phyloP scores from a whole-genome alignment of 2,888 invertebrate genomes.

The Drosophila quasianomalipes region DNA sequence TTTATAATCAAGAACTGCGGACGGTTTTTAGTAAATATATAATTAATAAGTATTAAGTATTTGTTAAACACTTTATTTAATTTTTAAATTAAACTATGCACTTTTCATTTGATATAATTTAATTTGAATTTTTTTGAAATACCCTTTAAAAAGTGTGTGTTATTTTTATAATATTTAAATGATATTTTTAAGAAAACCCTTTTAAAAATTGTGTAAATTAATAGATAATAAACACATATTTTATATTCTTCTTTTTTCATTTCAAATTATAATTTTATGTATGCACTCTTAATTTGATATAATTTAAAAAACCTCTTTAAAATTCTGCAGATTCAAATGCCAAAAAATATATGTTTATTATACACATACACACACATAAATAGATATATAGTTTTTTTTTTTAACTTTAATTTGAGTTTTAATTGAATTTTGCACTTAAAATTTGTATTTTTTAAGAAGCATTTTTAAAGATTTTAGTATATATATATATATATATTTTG shows the following conservation, averaged over 20 bases:
- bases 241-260: neutral
- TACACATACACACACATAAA: neutral
- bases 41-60: no score
- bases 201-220: neutral
- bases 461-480: neutral
- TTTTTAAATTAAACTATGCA: no score
- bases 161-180: neutral
- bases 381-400: neutral
- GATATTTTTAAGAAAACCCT: neutral
- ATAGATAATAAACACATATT: neutral
- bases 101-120: no score
- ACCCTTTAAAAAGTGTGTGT: no score
- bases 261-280: neutral
- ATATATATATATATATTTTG: neutral
- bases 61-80: no score
- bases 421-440: neutral
- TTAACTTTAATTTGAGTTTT: neutral
- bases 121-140: no score
- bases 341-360: neutral
- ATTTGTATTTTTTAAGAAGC: neutral
- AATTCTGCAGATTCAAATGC: neutral
- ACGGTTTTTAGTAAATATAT: no score
- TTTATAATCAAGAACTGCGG: no score
- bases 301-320: neutral
- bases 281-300: neutral